phyloP scores from a whole-genome alignment of 2,113 vertebrate species.

The Sylvia atricapilla region DNA sequence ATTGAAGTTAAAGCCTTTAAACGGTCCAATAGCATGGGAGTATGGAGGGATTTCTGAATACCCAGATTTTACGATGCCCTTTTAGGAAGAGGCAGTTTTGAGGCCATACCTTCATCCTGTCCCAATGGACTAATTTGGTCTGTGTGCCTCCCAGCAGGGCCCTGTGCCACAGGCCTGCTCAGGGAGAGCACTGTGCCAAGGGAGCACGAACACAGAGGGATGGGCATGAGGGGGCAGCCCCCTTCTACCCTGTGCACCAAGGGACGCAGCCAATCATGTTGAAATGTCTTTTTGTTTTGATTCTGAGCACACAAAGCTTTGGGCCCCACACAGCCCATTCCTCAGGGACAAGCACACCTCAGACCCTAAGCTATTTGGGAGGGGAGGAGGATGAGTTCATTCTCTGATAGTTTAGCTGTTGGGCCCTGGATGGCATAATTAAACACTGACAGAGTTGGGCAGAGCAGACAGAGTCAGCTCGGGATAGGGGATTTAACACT shows the following conservation, averaged over 20 bases:
- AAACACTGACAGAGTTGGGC: background rate
- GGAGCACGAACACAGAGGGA: fast-evolving
- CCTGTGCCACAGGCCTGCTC: background rate
- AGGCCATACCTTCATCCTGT: background rate
- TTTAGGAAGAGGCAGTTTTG: background rate
- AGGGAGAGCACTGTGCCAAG: background rate
- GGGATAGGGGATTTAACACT: background rate
- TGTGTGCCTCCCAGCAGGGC: background rate
- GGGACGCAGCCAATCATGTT: background rate
- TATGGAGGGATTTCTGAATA: background rate
- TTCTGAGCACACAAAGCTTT: background rate
- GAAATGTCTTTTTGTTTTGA: background rate
- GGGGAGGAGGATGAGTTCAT: background rate
- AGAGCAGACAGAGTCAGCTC: background rate
- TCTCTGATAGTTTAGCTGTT: background rate
- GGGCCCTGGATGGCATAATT: fast-evolving
- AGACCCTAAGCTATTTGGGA: background rate
- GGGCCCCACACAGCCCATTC: background rate
- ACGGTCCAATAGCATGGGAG: background rate
- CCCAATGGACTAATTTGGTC: fast-evolving
- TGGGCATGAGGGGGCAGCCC: background rate
- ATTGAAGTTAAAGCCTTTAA: background rate
- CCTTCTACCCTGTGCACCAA: background rate
- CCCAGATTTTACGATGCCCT: background rate
- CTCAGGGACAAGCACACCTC: background rate